phyloP scores from a whole-genome alignment of 2,888 invertebrate species.

The Tupiocoris notatus region DNA sequence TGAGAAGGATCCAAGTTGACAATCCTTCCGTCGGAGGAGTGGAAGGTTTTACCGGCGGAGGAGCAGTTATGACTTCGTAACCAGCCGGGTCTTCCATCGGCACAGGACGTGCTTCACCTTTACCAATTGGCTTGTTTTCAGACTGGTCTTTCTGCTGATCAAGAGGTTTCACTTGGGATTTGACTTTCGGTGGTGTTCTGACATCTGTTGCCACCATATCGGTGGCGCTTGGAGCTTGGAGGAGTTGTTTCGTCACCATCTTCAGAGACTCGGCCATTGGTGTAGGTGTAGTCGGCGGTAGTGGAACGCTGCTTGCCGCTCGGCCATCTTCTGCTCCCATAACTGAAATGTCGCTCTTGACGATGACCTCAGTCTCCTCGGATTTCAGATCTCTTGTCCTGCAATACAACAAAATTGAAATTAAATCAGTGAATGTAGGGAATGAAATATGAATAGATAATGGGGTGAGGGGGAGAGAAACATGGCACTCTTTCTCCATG shows the following conservation, averaged over 20 bases:
- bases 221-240: slow-evolving; percentile 55
- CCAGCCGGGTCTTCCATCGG: slow-evolving; percentile 59
- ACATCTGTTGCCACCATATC: slow-evolving; percentile 59
- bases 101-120: slow-evolving; percentile 66
- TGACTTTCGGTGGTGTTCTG: slow-evolving; percentile 64
- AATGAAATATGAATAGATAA: neutral
- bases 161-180: slow-evolving; percentile 56
- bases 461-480: neutral
- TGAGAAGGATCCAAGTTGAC: slow-evolving; percentile 75
- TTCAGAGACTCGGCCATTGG: slow-evolving; percentile 61
- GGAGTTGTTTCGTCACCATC: slow-evolving; percentile 61
- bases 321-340: slow-evolving; percentile 37
- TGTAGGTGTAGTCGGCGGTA: slow-evolving; percentile 46
- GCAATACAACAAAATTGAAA: slow-evolving; percentile 8
- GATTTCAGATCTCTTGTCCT: slow-evolving; percentile 48
- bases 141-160: slow-evolving; percentile 4
- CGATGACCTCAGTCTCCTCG: slow-evolving; percentile 44
- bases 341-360: slow-evolving; percentile 38
- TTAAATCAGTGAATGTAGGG: neutral
- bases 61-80: slow-evolving; percentile 51
- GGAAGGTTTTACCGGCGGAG: slow-evolving; percentile 39
- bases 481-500: too few species aligned
- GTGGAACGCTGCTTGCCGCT: slow-evolving; percentile 20
- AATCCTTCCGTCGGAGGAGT: slow-evolving; percentile 60
- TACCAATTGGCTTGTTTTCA: slow-evolving; percentile 48